Base-by-base conservation (phyloP, 2,888 invertebrate species). In the Melanotus villosus region DNA sequence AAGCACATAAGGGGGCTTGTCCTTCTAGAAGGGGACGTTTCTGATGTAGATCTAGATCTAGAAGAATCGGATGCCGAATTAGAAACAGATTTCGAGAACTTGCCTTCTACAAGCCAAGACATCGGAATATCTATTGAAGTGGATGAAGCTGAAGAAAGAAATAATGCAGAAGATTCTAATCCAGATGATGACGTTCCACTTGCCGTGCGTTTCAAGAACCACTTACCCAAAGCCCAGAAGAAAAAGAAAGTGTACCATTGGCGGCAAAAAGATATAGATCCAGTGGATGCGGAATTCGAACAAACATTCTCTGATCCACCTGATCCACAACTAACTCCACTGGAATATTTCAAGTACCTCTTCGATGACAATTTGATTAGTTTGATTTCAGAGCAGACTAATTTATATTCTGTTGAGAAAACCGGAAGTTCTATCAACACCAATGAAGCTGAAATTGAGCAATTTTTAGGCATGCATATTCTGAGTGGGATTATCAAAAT, bases 381-480 rank as follows among this genome's bases (percentile, higher is more conserved):
- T 5, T 16, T 73, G 70, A 62, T 74, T 72, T 26, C 70, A 74
- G 18, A 62, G 54, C 32, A 71, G 74, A 18, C 72, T 75, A 57
- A 67, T 75, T 4, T 56, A 68, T 50, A 73, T 78, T 70, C 73
- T 75, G 9, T 63, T n/a, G n/a, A n/a, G n/a, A n/a, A n/a, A n/a
- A n/a, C n/a, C n/a, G n/a, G n/a, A n/a, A n/a, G n/a, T n/a, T n/a
- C n/a, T n/a, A n/a, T n/a, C n/a, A n/a, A n/a, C n/a, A n/a, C n/a
- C n/a, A n/a, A n/a, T n/a, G n/a, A n/a, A n/a, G n/a, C n/a, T n/a
- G n/a, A n/a, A n/a, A n/a, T n/a, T n/a, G n/a, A n/a, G n/a, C n/a
- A n/a, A n/a, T n/a, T n/a, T n/a, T n/a, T n/a, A n/a, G n/a, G n/a
- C n/a, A n/a, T n/a, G n/a, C n/a, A n/a, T n/a, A n/a, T n/a, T n/a